Conservation (phyloP, 2,113 vertebrate genomes). For the Chloebia gouldiae region DNA sequence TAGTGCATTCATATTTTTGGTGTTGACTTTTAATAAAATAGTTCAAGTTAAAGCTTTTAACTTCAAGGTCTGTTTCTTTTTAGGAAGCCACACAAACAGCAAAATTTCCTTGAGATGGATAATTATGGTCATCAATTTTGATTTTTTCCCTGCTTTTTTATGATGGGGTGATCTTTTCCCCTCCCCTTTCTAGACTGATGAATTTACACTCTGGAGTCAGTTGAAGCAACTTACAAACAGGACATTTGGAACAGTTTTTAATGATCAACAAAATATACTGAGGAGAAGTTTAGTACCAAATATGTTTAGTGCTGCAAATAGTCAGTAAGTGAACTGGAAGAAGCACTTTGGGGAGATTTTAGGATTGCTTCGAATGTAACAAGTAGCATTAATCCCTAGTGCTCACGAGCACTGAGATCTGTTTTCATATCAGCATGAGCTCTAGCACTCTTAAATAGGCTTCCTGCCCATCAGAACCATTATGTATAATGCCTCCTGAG, state of each 20-base stretch:
- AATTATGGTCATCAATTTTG: background rate
- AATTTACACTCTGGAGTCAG: background rate
- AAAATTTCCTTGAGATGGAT: background rate
- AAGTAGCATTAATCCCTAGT: background rate
- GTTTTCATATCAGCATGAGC: background rate
- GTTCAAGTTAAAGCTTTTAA: background rate
- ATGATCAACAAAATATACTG: background rate
- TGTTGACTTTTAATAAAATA: background rate
- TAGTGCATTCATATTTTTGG: background rate
- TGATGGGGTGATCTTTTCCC: background rate
- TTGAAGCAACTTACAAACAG: background rate
- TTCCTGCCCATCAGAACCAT: background rate
- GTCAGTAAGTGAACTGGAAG: background rate
- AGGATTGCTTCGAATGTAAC: background rate
- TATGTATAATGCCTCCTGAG: background rate
- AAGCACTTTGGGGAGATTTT: background rate
- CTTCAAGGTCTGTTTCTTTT: background rate
- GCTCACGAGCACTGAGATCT: background rate
- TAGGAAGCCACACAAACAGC: background rate
- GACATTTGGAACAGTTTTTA: background rate
- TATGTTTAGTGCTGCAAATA: background rate
- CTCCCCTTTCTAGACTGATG: background rate
- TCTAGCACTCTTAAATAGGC: background rate
- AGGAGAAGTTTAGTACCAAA: background rate
- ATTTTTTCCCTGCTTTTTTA: background rate